These are phyloP conservation scores for Threskiornis aethiopicus DNA, from an alignment of 2,797 vertebrate genomes.

Conservation along the genomic window DNA sequence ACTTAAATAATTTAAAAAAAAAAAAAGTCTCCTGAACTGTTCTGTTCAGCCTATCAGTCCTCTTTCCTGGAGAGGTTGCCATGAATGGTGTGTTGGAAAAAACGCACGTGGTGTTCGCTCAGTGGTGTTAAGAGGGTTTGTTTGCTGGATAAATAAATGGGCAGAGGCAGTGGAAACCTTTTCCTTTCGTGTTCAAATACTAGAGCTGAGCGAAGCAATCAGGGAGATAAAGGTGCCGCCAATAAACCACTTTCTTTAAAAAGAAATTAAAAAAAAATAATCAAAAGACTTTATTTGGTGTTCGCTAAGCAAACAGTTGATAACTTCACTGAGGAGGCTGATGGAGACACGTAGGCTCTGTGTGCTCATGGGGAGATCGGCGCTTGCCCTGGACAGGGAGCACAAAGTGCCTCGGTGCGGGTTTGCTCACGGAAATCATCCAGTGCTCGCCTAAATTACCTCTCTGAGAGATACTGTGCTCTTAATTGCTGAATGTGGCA, in stretches of 20 bases:
- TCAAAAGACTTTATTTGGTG: background rate
- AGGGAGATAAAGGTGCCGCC: background rate
- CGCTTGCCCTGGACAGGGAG: accelerated
- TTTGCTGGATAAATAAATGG: background rate
- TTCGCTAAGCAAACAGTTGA: background rate
- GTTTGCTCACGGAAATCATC: background rate
- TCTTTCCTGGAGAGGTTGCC: background rate
- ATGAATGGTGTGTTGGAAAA: background rate
- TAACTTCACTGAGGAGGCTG: background rate
- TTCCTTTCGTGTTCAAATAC: background rate
- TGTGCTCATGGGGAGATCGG: accelerated
- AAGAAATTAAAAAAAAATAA: background rate
- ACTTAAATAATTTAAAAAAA: background rate
- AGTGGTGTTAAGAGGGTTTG: background rate
- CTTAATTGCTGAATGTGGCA: background rate
- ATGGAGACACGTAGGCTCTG: background rate
- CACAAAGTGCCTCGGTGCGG: background rate
- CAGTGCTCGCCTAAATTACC: background rate
- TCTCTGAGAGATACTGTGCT: background rate
- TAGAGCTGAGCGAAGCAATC: background rate
- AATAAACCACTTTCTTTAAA: background rate
- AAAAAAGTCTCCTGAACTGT: background rate
- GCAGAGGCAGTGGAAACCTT: background rate
- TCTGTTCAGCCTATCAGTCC: accelerated
- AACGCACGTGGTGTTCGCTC: background rate